phyloP scores from a whole-genome alignment of 2,113 vertebrate species.

The Castor canadensis region DNA sequence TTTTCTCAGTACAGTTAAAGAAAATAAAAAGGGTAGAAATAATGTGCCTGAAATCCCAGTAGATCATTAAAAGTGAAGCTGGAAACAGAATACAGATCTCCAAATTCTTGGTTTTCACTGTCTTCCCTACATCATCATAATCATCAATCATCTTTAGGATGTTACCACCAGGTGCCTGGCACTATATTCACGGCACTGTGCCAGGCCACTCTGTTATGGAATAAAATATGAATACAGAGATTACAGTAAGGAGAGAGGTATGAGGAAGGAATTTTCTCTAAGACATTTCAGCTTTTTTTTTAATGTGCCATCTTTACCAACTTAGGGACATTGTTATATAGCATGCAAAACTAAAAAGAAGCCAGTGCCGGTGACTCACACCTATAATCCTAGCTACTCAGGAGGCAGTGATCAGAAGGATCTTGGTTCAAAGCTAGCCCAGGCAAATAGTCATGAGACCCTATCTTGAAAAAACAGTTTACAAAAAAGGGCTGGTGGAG shows the following conservation, averaged over 20 bases:
- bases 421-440: too few relatives aligned
- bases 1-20: slow-evolving; percentile 35
- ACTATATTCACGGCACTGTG: not conserved
- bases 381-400: too few relatives aligned
- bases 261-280: slow-evolving; percentile 33
- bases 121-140: not conserved
- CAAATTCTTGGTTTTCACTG: not conserved
- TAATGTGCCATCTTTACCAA: not conserved
- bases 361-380: too few relatives aligned
- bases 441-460: too few relatives aligned
- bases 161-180: not conserved
- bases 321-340: slow-evolving; percentile 11
- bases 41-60: not conserved
- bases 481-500: too few relatives aligned
- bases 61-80: slow-evolving; percentile 40
- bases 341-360: slow-evolving; percentile 50
- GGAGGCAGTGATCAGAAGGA: too few relatives aligned
- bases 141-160: not conserved
- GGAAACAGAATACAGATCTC: slow-evolving; percentile 3
- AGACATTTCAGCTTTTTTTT: slow-evolving; percentile 38
- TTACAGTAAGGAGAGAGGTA: not conserved
- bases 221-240: slow-evolving; percentile 8
- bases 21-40: slow-evolving; percentile 42
- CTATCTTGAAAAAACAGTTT: too few relatives aligned
- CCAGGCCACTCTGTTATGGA: not conserved